Conservation (phyloP, 1,140 invertebrate species). For the Tribolium castaneum region DNA sequence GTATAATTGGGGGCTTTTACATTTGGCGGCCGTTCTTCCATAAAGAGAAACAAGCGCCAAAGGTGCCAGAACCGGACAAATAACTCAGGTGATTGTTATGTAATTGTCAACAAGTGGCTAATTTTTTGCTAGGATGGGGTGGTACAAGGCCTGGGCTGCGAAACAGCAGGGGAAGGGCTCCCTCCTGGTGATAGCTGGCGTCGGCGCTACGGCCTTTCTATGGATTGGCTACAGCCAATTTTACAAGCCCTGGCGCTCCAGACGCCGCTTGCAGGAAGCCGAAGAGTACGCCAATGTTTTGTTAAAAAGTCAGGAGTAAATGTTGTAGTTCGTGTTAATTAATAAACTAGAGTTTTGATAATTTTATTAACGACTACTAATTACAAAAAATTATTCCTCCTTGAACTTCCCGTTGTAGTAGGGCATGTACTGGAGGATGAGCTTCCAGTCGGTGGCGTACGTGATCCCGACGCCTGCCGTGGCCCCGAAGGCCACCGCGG, state of each 20-base stretch:
- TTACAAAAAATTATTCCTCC: constrained; percentile 57
- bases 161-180: constrained; percentile 36
- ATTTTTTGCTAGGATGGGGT: background rate
- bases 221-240: constrained; percentile 1
- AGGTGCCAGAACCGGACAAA: background rate
- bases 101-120: background rate
- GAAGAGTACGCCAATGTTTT: constrained; percentile 40
- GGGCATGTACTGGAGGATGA: constrained; percentile 76
- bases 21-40: constrained; percentile 42
- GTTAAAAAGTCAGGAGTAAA: constrained; percentile 4
- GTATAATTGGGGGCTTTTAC: constrained; percentile 44
- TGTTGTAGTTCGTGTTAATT: background rate
- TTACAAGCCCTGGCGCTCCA: constrained; percentile 33
- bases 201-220: background rate
- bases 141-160: constrained; percentile 17
- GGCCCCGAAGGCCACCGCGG: constrained; percentile 71
- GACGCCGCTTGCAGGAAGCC: background rate
- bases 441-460: constrained; percentile 84
- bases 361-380: background rate
- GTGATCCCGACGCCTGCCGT: constrained; percentile 68
- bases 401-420: constrained; percentile 80
- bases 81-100: background rate
- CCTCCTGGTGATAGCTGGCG: background rate
- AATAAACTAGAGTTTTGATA: background rate
- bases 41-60: background rate